Evolutionary conservation across 2,888 invertebrate species (phyloP), one percentile per base, ranked within the genome.

Genomic region (Heteromyza rotundicornis): DNA sequence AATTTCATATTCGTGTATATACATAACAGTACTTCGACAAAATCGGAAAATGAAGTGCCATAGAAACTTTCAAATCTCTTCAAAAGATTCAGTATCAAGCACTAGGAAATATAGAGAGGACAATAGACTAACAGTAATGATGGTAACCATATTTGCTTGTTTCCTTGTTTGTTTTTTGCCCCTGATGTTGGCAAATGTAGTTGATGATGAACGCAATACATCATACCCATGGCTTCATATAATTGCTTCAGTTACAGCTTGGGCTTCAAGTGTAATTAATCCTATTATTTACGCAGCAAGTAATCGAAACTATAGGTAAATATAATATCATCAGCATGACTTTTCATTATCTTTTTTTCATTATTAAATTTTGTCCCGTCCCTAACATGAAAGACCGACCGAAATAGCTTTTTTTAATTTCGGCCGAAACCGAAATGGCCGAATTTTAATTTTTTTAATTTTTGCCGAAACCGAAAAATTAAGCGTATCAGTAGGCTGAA

Each of bases 211-310:
- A 77, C 87, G 89, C 66, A 89, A 90, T 51, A 84, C 84, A 20
- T 87, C 84, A 3, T 88, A 87, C 72, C 94, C 95, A 2, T 87
- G 89, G 82, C 82, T 94, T 0, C 94, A 95, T 78, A 89, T 95
- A 64, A 85, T 94, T 59, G 92, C 94, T 0, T 94, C 94, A 0
- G 89, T 95, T 57, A 85, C 94, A 67, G 94, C 95, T 0, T 96
- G 95, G 94, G 92, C 93, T 0, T 94, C 95, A 0, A 91, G 94
- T 63, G 94, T 95, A 56, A 87, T 95, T 69, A 96, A 96, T 83
- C 95, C 95, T 0, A 87, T 95, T 65, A 94, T 95, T 68, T 96
- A 96, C 83, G 95, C 95, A 2, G 92, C 91, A 7, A 94, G 94
- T 70, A 95, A 95, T 81, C 87, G 92, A 67, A 92, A 94, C 74